These are phyloP conservation scores for Amphibalanus amphitrite DNA, from an alignment of 1,140 invertebrate species.

Conservation along the genomic window DNA sequence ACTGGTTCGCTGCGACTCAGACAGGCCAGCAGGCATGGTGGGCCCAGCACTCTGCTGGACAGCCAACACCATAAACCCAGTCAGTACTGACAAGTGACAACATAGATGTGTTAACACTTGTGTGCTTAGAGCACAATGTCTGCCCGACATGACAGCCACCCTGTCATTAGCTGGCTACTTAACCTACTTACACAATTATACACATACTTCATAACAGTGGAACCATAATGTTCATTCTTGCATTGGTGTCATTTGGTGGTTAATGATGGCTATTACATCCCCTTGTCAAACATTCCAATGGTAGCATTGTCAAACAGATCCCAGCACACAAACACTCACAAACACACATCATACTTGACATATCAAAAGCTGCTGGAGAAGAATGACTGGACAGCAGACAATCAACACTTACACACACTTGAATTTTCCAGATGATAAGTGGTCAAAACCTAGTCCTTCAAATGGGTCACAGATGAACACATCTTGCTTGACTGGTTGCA, in stretches of 20 bases:
- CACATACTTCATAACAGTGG: not conserved
- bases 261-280: no score
- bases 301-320: no score
- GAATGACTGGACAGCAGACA: no score
- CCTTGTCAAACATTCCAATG: no score
- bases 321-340: no score
- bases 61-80: not conserved
- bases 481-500: constrained; percentile 44
- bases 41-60: constrained; percentile 50
- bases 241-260: not conserved
- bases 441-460: constrained; percentile 44
- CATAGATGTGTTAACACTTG: not conserved
- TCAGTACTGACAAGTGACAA: not conserved
- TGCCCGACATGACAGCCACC: not conserved
- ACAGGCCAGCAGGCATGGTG: constrained; percentile 56
- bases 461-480: constrained; percentile 56
- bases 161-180: not conserved
- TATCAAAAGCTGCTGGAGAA: no score
- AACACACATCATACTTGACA: no score
- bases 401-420: constrained; percentile 50
- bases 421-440: constrained; percentile 33
- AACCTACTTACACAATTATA: not conserved
- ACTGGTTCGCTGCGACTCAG: constrained; percentile 48
- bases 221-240: not conserved
- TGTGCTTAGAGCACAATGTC: not conserved